Percentiles rank a stretch among this genome's conserved stretches.
Evolutionary conservation across 2,797 vertebrate species (phyloP).

Genomic region (Pangasius sanitwongsei): DNA sequence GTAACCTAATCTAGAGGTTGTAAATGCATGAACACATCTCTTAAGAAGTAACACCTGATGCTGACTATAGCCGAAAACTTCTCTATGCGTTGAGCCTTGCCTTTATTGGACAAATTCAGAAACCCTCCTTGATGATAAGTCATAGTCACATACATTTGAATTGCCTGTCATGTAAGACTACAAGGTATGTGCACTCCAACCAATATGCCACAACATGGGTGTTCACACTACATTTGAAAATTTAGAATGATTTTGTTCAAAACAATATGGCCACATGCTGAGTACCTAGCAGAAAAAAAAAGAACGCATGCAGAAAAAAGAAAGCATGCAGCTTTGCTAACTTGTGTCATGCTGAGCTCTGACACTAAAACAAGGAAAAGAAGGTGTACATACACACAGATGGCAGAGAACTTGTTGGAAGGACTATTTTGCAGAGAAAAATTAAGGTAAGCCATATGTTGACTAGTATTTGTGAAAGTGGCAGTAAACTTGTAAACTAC

Average conservation of each 20-base stretch:
- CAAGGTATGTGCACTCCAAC: background rate
- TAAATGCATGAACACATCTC: background rate
- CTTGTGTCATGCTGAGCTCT: background rate
- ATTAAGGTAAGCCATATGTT: background rate
- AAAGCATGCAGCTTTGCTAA: background rate
- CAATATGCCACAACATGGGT: background rate
- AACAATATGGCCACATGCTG: background rate
- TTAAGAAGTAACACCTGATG: background rate
- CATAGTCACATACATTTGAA: background rate
- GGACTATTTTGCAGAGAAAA: background rate
- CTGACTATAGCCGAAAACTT: too few species aligned
- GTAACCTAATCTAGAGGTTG: background rate
- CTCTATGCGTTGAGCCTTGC: background rate
- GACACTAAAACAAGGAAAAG: slow-evolving; percentile 6
- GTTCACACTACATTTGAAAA: background rate
- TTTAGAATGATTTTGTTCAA: background rate
- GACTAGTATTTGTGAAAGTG: background rate
- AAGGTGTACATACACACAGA: background rate
- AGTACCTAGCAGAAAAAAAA: background rate
- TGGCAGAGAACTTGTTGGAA: background rate
- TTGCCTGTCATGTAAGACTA: background rate
- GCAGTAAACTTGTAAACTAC: background rate
- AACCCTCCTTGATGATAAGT: background rate
- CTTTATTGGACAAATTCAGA: background rate
- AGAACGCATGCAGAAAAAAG: background rate